Evolutionary conservation across 2,888 invertebrate species (phyloP), one percentile per base, ranked within the genome.

Genomic region (Octonoba sinensis): DNA sequence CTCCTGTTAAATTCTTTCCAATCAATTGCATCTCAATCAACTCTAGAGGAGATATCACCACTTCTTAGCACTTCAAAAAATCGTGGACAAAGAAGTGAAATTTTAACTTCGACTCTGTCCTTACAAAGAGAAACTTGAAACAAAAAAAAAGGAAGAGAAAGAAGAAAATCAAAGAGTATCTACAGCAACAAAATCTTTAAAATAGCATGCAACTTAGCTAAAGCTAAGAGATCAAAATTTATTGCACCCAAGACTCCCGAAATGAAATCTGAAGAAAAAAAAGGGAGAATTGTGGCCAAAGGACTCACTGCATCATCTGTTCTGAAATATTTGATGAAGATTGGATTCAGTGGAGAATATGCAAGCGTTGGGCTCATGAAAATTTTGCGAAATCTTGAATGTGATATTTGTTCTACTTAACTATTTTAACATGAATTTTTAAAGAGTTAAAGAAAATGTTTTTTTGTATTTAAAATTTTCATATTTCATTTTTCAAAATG

Each of bases 31-130:
- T n/a, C 16, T n/a, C 18, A 54, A n/a, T 54, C 18, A n/a, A n/a
- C n/a, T n/a, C n/a, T 54, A 54, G 54, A 54, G 54, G 16, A 54
- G 16, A 54, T 54, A 54, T 54, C 54, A 6, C 54, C 54, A 54
- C 54, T 54, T 54, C 54, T 18, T 54, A 54, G 16, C 3, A n/a
- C 54, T n/a, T n/a, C n/a, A 54, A 16, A 54, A 54, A 54, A 18
- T 54, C 54, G 54, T 4, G 54, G 54, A 18, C 54, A 54, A 54
- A 54, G 18, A 54, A 54, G 54, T 54, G 54, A 54, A 54, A 54
- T 54, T 54, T 54, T 54, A 54, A 54, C 54, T 15, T 47, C 47
- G 47, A 47, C 47, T n/a, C n/a, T n/a, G n/a, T n/a, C n/a, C n/a
- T n/a, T n/a, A n/a, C n/a, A n/a, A n/a, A n/a, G n/a, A n/a, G n/a